Evolutionary conservation across 1,140 invertebrate species (phyloP).

Genomic region (Alviniconcha marisindica): DNA sequence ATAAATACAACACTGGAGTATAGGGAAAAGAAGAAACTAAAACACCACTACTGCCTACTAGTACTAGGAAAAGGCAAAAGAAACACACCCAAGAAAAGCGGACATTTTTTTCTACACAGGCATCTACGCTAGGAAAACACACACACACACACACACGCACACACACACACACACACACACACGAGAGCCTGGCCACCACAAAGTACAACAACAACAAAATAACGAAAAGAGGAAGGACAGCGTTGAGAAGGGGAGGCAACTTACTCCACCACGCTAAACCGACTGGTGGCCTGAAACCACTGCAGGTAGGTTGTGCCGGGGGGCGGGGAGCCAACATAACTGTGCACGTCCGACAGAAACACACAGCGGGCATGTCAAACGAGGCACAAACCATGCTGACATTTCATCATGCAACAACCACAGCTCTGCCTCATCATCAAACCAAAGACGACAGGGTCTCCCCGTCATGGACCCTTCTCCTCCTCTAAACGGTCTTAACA

Average conservation of each 20-base stretch:
- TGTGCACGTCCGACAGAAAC: slow-evolving; percentile 22
- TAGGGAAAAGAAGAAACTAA: too few species aligned
- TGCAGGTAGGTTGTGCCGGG: slow-evolving; percentile 30
- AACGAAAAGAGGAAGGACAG: background rate
- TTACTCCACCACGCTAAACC: slow-evolving; percentile 41
- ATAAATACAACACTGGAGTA: too few species aligned
- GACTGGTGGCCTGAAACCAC: slow-evolving; percentile 39
- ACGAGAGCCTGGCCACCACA: background rate
- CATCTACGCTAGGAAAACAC: background rate
- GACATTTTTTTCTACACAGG: too few species aligned
- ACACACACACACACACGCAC: slow-evolving; percentile 11
- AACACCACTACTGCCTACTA: too few species aligned
- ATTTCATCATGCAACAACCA: too few species aligned
- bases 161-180: slow-evolving; percentile 20
- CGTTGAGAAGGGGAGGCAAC: background rate
- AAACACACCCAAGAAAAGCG: too few species aligned
- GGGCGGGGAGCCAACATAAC: slow-evolving; percentile 28
- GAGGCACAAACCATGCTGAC: too few species aligned
- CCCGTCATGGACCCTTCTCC: too few species aligned
- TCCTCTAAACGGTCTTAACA: too few species aligned
- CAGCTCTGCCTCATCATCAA: too few species aligned
- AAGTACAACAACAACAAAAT: background rate
- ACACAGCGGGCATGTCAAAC: background rate
- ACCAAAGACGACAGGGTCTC: too few species aligned
- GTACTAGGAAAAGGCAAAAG: too few species aligned